Conservation (phyloP, 2,113 vertebrate species). For the Melanocharis versteri region DNA sequence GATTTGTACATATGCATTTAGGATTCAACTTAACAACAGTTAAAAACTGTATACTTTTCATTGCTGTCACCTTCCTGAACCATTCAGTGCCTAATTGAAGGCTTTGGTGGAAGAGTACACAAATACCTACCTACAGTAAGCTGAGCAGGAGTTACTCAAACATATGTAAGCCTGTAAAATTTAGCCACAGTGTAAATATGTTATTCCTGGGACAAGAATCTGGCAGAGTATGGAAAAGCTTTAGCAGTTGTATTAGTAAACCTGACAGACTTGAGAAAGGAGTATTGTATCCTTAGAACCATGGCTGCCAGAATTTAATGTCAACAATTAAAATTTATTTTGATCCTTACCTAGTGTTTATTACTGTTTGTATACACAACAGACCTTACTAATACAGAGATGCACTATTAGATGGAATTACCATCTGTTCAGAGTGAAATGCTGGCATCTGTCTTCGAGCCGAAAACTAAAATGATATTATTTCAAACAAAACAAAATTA, state of each 20-base stretch:
- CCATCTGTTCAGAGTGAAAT: conserved; percentile 88
- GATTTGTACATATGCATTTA: neutral
- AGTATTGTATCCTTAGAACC: conserved; percentile 74
- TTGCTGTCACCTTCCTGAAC: neutral
- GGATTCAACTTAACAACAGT: neutral
- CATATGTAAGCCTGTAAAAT: neutral
- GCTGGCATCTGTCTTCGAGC: conserved; percentile 85
- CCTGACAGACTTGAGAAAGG: conserved; percentile 78
- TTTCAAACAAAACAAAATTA: conserved; percentile 84
- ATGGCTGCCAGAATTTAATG: conserved; percentile 86
- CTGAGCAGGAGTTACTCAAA: neutral
- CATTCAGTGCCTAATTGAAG: neutral
- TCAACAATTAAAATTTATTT: conserved; percentile 93
- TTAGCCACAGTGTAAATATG: neutral
- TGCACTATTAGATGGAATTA: conserved; percentile 89
- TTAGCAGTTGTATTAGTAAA: conserved; percentile 69
- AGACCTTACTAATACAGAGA: conserved; percentile 89
- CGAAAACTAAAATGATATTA: conserved; percentile 85
- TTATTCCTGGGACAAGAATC: conserved; percentile 53
- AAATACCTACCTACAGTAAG: neutral
- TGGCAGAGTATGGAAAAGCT: conserved; percentile 55
- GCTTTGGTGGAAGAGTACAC: neutral
- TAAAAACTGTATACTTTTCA: neutral
- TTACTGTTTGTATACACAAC: conserved; percentile 90
- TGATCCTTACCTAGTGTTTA: conserved; percentile 90